phyloP scores from a whole-genome alignment of 2,797 vertebrate species.

The Sarcophilus harrisii region DNA sequence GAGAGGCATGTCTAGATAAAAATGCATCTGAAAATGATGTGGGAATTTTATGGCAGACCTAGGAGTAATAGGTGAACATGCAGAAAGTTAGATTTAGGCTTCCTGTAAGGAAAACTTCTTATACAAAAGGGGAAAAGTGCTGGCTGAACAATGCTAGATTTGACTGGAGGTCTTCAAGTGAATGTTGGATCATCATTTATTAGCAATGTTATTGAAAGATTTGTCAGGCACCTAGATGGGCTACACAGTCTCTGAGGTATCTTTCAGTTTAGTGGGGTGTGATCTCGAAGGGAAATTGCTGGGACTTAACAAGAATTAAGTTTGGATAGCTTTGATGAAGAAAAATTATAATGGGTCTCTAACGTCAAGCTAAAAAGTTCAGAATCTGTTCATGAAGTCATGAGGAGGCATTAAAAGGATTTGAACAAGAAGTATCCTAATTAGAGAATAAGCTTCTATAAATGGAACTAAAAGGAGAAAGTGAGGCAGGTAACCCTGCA shows the following conservation, averaged over 20 bases:
- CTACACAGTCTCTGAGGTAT: not conserved
- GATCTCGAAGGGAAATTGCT: not conserved
- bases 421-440: not conserved
- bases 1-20: not conserved
- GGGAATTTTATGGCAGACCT: not conserved
- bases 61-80: not conserved
- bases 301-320: not conserved
- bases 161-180: not conserved
- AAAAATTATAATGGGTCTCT: not conserved
- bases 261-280: not conserved
- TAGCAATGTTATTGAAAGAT: not conserved
- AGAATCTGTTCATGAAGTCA: not conserved
- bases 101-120: not conserved
- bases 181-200: not conserved
- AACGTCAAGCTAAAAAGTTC: not conserved
- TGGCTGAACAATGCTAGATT: not conserved
- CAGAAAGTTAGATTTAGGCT: not conserved
- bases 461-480: not conserved
- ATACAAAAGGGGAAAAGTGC: not conserved
- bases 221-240: not conserved
- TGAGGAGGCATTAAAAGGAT: not conserved
- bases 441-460: not conserved
- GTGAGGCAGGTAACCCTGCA: too few species aligned
- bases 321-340: not conserved
- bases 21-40: not conserved